Evolutionary conservation across 2,113 vertebrate species (phyloP), one percentile per base, ranked within the genome.

Genomic region (Pterocles burchelli): DNA sequence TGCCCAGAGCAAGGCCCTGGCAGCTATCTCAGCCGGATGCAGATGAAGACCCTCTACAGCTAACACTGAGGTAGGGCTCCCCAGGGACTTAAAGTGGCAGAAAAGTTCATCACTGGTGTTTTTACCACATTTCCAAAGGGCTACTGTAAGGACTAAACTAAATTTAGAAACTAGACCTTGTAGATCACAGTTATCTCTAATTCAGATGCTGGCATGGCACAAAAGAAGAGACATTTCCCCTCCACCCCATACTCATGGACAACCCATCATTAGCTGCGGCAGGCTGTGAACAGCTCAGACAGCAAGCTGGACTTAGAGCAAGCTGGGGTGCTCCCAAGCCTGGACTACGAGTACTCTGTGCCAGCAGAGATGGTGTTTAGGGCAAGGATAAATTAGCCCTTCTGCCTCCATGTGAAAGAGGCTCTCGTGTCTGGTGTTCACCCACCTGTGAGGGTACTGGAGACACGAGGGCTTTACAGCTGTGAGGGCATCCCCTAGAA

Each of bases 161-260:
- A 52, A 84, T 62, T 76, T 85, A 73, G 54, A 76, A 93, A 57
- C 3, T 7, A 61, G 36, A 49, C 13, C 62, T 80, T 46, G 48
- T 26, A 70, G 67, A 62, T 52, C 34, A 24, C 33, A 49, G 26
- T 88, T 76, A 48, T 28, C 26, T 81, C 7, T 38, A 51, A 36
- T 34, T 57, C 71, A 58, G 58, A 12, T 62, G 54, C 49, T 43
- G 29, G 16, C 7, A 46, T 5, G 13, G 16, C 20, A n/a, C 34
- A 49, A 34, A 84, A 36, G 28, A 72, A 58, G 20, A 46, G 5
- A 6, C 28, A 17, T 31, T 14, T 8, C 26, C 6, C 4, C 10
- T 6, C 6, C 6, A 1, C 13, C 3, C 7, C 3, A 4, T 43
- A 46, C 33, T 51, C 38, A 24, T 0, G 6, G 65, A 4, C 16